These are phyloP conservation scores for Leucopsar rothschildi DNA, from an alignment of 2,113 vertebrate species.

Conservation along the genomic window DNA sequence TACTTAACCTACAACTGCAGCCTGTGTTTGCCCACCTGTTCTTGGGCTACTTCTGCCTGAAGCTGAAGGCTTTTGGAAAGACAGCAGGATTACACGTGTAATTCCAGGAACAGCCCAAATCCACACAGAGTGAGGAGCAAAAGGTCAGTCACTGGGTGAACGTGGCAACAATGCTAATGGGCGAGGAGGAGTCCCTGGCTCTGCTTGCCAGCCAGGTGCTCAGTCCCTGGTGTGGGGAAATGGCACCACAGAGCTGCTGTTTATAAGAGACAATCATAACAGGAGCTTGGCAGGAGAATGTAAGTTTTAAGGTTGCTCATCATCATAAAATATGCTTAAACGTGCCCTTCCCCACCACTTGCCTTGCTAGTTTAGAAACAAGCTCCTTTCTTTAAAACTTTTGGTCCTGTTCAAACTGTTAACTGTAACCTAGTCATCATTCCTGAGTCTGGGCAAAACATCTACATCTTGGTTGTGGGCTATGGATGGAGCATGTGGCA, in stretches of 20 bases:
- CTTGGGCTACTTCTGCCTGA: not conserved
- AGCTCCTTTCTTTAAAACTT: not conserved
- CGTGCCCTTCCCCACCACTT: not conserved
- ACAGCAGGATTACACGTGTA: not conserved
- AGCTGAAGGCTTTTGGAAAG: not conserved
- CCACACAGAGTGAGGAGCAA: fast-evolving
- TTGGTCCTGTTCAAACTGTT: not conserved
- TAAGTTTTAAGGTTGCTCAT: not conserved
- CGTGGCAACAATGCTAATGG: fast-evolving
- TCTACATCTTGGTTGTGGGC: too few species aligned
- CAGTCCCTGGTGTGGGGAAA: too few species aligned
- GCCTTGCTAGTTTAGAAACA: not conserved
- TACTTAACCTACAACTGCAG: not conserved
- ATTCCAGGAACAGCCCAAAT: not conserved
- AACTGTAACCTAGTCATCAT: not conserved
- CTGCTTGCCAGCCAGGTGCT: not conserved
- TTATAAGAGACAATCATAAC: not conserved
- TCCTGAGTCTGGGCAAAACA: not conserved
- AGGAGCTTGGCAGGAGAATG: not conserved
- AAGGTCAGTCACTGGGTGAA: not conserved
- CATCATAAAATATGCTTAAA: not conserved
- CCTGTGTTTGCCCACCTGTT: not conserved
- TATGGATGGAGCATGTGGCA: not conserved
- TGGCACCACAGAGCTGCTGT: not conserved
- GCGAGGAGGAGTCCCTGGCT: not conserved